Evolutionary conservation across 2,113 vertebrate species (phyloP).

Genomic region (Glaucomys volans): DNA sequence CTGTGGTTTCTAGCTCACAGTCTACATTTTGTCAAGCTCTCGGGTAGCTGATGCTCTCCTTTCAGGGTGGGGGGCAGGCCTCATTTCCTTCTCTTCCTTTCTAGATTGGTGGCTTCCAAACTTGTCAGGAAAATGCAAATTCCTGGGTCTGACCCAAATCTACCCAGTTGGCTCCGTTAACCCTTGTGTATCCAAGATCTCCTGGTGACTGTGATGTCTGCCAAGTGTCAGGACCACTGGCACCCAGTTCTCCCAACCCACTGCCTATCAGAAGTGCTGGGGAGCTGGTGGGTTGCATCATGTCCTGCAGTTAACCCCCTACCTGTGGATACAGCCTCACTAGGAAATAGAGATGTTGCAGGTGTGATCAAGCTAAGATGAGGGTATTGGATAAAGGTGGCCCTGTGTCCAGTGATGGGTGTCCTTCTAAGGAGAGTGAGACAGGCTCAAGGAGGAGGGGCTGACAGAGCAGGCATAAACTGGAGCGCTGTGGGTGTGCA

Average conservation of each 20-base stretch:
- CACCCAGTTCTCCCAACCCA: neutral
- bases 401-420: neutral
- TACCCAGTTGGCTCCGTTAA: neutral
- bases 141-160: neutral
- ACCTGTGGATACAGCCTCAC: neutral
- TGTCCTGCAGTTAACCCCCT: neutral
- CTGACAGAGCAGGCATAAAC: neutral
- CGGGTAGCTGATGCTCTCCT: neutral
- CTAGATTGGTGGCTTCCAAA: neutral
- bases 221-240: neutral
- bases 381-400: neutral
- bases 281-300: neutral
- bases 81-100: neutral
- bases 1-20: neutral
- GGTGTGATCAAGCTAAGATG: neutral
- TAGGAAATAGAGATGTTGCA: neutral
- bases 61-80: neutral
- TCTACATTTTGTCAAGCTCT: neutral
- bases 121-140: neutral
- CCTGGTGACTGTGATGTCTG: neutral
- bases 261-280: neutral
- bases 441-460: neutral
- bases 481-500: neutral
- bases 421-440: neutral
- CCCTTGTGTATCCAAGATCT: neutral